These are phyloP conservation scores for Arctia plantaginis DNA, from an alignment of 2,888 invertebrate genomes.

Conservation along the genomic window DNA sequence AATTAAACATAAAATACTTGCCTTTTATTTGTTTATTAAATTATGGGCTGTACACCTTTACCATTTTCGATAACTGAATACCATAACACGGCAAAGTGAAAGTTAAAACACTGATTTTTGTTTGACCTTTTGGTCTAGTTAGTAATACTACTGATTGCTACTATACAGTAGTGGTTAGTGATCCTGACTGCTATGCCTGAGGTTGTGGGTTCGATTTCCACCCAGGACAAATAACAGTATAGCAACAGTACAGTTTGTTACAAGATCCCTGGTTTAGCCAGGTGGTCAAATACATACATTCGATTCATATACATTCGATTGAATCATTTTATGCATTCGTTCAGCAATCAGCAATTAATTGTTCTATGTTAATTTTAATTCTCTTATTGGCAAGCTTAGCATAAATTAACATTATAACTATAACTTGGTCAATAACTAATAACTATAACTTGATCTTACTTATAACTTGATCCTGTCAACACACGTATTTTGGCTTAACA, in stretches of 20 bases:
- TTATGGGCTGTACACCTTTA: neutral
- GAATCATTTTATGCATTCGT: conserved; percentile 39
- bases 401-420: too few relatives aligned
- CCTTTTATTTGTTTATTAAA: too few relatives aligned
- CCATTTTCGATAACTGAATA: neutral
- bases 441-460: too few relatives aligned
- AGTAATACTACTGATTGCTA: too few relatives aligned
- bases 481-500: conserved; percentile 10
- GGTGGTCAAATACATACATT: conserved; percentile 41
- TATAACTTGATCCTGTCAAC: conserved; percentile 8
- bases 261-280: conserved; percentile 31
- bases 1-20: too few relatives aligned
- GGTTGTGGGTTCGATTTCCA: neutral
- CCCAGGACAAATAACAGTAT: neutral
- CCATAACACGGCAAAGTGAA: neutral
- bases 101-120: neutral
- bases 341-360: conserved; percentile 46
- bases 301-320: conserved; percentile 35
- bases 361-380: conserved; percentile 31
- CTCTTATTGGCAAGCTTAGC: conserved; percentile 17
- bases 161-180: neutral
- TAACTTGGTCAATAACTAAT: too few relatives aligned
- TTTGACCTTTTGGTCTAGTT: neutral
- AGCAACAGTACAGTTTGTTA: neutral
- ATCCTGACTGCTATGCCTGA: neutral